Percentiles rank a stretch among this genome's conserved stretches.
phyloP scores from a whole-genome alignment of 2,113 vertebrate genomes.

The Carettochelys insculpta region DNA sequence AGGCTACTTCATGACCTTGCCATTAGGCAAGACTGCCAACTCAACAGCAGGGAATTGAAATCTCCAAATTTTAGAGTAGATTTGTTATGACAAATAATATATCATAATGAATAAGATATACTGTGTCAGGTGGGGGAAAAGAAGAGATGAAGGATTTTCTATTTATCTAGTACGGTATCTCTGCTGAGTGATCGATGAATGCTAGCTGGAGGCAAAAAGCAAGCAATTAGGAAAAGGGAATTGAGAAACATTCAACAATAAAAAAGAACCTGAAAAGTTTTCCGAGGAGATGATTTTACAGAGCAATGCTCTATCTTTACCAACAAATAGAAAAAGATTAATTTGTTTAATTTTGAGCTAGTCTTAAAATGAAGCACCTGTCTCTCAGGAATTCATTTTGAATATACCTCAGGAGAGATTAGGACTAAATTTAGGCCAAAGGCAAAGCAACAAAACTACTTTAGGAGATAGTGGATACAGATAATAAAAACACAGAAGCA shows the following conservation, averaged over 20 bases:
- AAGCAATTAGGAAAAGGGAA: neutral
- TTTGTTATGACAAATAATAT: neutral
- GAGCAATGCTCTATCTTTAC: neutral
- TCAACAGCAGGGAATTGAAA: neutral
- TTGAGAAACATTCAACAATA: neutral
- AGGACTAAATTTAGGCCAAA: neutral
- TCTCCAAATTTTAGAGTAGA: neutral
- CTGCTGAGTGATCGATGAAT: neutral
- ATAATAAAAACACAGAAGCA: neutral
- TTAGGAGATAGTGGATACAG: neutral
- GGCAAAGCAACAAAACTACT: neutral
- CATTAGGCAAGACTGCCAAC: neutral
- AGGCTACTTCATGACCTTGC: neutral
- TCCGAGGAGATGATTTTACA: neutral
- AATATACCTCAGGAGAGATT: neutral
- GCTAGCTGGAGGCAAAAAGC: neutral
- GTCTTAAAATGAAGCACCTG: neutral
- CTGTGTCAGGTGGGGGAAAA: neutral
- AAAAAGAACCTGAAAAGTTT: neutral
- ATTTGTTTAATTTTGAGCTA: neutral
- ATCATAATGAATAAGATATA: neutral
- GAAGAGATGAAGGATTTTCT: neutral
- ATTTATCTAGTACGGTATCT: neutral
- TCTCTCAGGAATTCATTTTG: neutral
- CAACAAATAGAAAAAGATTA: slow-evolving; percentile 8